Evolutionary conservation across 2,113 vertebrate species (phyloP), one percentile per base, ranked within the genome.

Genomic region (Oplegnathus fasciatus): DNA sequence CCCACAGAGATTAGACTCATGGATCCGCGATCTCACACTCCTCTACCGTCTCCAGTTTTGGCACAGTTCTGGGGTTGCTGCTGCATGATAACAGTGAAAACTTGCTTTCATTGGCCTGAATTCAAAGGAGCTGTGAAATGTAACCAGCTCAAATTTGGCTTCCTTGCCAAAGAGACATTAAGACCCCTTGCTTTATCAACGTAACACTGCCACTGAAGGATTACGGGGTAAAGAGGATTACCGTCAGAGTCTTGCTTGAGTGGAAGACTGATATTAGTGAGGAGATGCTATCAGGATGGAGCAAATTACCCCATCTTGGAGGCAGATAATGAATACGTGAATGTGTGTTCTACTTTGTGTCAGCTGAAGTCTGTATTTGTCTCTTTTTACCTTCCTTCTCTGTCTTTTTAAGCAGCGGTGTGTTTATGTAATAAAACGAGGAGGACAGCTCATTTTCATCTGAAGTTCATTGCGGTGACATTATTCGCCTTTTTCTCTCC

Each of bases 181-280:
- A 75, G 61, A 85, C 48, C 61, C 76, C 46, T 61, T 20, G 1
- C 64, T 70, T 82, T 78, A 89, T 88, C 69, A 78, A 58, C 52
- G 66, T 62, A 71, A 75, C 6, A 5, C 83, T n/a, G 57, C 64
- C 52, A 34, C 79, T 50, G 80, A 69, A 62, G 74, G 82, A 88
- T 88, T 85, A 72, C 42, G 62, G 26, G 32, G 58, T 70, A 80
- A 75, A 80, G 60, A 73, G 79, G 82, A 82, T 88, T 85, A 86
- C 57, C 44, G 72, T 72, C 52, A 32, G 48, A 69, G 67, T 78
- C 80, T 72, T 9, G 57, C 57, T 72, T 50, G 66, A 82, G 58
- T 20, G 26, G 40, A 42, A 46, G 50, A 26, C 62, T 46, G 70
- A 82, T 84, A 81, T 66, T 48, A 55, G 17, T 2, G 11, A 60